Evolutionary conservation across 2,113 vertebrate genomes (phyloP).

Genomic region (Steatornis caripensis): DNA sequence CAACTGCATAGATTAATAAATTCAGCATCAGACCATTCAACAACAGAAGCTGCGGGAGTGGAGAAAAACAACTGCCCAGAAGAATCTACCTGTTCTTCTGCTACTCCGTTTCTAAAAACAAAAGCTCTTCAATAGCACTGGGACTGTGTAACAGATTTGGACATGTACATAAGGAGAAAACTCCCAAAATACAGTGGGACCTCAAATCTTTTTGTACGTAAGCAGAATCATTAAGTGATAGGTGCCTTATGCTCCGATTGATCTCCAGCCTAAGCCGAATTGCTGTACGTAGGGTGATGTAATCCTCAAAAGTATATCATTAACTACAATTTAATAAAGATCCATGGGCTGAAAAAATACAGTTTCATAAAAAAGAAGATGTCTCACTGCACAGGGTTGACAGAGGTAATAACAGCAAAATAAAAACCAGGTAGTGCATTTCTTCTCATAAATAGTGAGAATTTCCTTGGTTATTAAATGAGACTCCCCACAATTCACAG

Average conservation of each 20-base stretch:
- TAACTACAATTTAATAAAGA: slow-evolving; percentile 53
- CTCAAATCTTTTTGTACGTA: not conserved
- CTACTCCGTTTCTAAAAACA: not conserved
- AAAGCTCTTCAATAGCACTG: no score
- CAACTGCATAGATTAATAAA: not conserved
- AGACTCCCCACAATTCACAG: not conserved
- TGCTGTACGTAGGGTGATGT: not conserved
- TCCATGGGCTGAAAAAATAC: not conserved
- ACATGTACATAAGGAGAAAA: not conserved
- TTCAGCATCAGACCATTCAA: not conserved
- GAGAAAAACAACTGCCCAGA: not conserved
- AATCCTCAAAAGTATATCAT: not conserved
- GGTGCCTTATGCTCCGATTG: not conserved
- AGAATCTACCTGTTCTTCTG: not conserved
- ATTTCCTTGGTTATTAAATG: slow-evolving; percentile 4
- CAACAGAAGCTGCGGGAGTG: not conserved
- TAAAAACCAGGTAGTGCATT: not conserved
- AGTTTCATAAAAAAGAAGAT: slow-evolving; percentile 23
- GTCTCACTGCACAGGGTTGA: not conserved
- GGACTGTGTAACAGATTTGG: no score
- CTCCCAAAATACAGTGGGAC: not conserved
- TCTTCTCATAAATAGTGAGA: not conserved
- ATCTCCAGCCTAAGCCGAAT: slow-evolving; percentile 13
- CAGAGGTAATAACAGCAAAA: slow-evolving; percentile 18
- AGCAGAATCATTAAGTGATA: not conserved